Evolutionary conservation across 2,888 invertebrate species (phyloP).

Genomic region (Agrochola litura): DNA sequence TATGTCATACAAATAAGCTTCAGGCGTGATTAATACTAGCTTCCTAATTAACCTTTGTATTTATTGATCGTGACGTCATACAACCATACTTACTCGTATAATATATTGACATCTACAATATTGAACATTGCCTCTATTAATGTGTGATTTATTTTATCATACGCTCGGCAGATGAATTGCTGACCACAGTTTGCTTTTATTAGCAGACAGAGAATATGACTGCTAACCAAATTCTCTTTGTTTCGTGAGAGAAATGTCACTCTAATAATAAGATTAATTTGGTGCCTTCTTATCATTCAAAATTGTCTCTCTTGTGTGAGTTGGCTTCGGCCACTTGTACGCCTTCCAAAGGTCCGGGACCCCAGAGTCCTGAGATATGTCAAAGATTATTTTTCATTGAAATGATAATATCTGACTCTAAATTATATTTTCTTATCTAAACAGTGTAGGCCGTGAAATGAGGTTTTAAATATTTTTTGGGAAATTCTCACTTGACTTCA

Average conservation of each 20-base stretch:
- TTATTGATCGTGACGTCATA: background rate
- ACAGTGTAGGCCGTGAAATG: background rate
- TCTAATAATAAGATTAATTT: background rate
- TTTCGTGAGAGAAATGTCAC: background rate
- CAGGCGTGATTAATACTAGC: constrained; percentile 1
- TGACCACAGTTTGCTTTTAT: background rate
- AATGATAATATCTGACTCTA: background rate
- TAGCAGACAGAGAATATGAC: background rate
- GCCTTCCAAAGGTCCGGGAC: too few species aligned
- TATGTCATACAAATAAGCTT: background rate
- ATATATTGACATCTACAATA: background rate
- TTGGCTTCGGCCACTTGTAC: too few species aligned
- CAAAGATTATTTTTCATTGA: background rate
- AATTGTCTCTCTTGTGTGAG: too few species aligned
- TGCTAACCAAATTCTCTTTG: background rate
- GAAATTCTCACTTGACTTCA: background rate
- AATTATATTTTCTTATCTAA: background rate
- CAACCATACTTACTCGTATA: too few species aligned
- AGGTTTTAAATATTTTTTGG: background rate
- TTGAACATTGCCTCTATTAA: background rate
- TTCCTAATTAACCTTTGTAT: background rate
- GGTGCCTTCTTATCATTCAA: too few species aligned
- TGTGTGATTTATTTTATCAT: background rate
- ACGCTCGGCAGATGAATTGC: background rate
- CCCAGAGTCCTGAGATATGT: too few species aligned